Conservation (phyloP, 2,888 invertebrate species). For the Tenodera sinensis region DNA sequence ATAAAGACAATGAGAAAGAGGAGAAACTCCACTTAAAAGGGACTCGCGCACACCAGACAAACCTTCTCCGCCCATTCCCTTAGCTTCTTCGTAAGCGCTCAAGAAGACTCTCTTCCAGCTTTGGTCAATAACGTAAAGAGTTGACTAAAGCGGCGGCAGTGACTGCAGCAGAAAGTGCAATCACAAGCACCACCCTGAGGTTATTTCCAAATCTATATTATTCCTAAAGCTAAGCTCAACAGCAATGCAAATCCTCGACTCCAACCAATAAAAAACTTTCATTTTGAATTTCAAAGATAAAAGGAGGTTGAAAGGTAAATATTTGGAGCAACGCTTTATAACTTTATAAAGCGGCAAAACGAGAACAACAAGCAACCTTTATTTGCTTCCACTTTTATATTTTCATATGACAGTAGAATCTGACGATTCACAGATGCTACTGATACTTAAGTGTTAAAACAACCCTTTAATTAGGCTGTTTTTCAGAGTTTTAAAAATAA, state of each 20-base stretch:
- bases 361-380: neutral
- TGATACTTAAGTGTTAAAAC: neutral
- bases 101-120: neutral
- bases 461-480: neutral
- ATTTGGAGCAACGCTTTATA: neutral
- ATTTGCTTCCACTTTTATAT: neutral
- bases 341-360: neutral
- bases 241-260: neutral
- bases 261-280: neutral
- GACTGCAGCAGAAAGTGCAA: neutral
- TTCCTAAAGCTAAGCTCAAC: neutral
- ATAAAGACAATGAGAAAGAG: conserved; percentile 24
- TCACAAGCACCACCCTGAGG: neutral
- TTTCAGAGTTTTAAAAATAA: too few species aligned
- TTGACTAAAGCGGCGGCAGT: neutral
- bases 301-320: neutral
- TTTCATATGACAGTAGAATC: neutral
- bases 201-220: neutral
- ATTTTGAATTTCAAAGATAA: neutral
- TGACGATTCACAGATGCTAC: neutral
- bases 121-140: neutral
- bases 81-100: neutral
- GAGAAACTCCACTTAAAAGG: conserved; percentile 22
- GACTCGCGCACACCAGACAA: neutral
- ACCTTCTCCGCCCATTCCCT: neutral